A percentile compares a stretch with the other conserved stretches of the same genome.
Evolutionary conservation across 1,140 invertebrate species (phyloP).

Genomic region (Oryctes rhinoceros): DNA sequence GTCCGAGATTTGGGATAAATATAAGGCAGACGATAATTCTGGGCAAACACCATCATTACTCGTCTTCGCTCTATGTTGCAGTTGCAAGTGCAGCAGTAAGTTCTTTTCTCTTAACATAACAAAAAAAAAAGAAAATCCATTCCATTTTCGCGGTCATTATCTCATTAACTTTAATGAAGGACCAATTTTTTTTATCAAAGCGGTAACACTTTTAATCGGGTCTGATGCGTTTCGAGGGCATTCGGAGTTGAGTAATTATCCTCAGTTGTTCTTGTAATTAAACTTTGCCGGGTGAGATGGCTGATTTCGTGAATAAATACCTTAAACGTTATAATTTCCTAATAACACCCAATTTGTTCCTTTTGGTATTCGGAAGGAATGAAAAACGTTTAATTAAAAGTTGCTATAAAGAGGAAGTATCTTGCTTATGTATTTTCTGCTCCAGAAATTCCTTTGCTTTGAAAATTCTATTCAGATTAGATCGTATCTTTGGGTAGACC

Average conservation of each 20-base stretch:
- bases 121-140: not conserved
- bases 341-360: not conserved
- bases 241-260: not conserved
- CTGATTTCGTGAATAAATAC: not conserved
- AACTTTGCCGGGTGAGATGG: not conserved
- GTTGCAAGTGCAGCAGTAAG: too few relatives aligned
- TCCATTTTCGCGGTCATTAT: not conserved
- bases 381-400: too few relatives aligned
- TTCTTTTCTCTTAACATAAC: too few relatives aligned
- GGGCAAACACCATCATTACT: too few relatives aligned
- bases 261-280: not conserved
- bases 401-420: too few relatives aligned
- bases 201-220: constrained; percentile 5
- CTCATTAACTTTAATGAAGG: not conserved
- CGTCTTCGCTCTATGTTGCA: too few relatives aligned
- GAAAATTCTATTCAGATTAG: too few relatives aligned
- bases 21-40: too few relatives aligned
- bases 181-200: not conserved
- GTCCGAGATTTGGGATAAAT: too few relatives aligned
- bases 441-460: too few relatives aligned
- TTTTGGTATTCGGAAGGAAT: not conserved
- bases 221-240: not conserved
- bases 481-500: too few relatives aligned
- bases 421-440: too few relatives aligned
- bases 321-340: not conserved